These are phyloP conservation scores for Microtus montanus DNA, from an alignment of 2,113 vertebrate species.

Conservation along the genomic window DNA sequence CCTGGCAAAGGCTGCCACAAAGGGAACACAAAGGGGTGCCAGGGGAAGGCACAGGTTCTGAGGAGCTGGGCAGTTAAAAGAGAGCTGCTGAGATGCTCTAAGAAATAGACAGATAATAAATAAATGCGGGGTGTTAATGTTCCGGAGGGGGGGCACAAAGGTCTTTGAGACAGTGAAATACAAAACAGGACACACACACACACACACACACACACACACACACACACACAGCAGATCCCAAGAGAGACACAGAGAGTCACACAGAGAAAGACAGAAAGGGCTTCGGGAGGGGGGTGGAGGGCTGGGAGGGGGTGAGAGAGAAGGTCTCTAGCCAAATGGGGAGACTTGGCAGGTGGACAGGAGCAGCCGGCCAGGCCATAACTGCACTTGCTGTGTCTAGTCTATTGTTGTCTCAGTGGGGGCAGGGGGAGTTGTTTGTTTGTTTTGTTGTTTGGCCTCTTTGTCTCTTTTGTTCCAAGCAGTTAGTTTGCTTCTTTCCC, in stretches of 20 bases:
- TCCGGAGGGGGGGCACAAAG: not conserved
- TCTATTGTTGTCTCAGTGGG: slow-evolving; percentile 69
- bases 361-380: slow-evolving; percentile 58
- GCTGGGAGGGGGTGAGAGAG: slow-evolving; percentile 52
- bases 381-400: slow-evolving; percentile 73
- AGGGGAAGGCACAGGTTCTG: slow-evolving; percentile 15
- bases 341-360: slow-evolving; percentile 74
- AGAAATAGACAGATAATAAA: slow-evolving; percentile 8
- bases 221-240: slow-evolving; percentile 65
- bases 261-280: slow-evolving; percentile 68
- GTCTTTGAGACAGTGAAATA: not conserved
- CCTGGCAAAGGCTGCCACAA: not conserved
- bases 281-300: not conserved
- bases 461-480: slow-evolving; percentile 82
- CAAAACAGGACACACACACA: not conserved
- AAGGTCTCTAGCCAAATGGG: slow-evolving; percentile 67
- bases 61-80: not conserved
- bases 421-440: slow-evolving; percentile 75
- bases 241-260: slow-evolving; percentile 56
- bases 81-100: not conserved
- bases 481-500: slow-evolving; percentile 80
- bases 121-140: slow-evolving; percentile 20
- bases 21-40: slow-evolving; percentile 42
- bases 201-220: slow-evolving; percentile 53
- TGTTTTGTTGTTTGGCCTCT: slow-evolving; percentile 81